phyloP scores from a whole-genome alignment of 1,140 invertebrate species.

The Spodoptera litura region DNA sequence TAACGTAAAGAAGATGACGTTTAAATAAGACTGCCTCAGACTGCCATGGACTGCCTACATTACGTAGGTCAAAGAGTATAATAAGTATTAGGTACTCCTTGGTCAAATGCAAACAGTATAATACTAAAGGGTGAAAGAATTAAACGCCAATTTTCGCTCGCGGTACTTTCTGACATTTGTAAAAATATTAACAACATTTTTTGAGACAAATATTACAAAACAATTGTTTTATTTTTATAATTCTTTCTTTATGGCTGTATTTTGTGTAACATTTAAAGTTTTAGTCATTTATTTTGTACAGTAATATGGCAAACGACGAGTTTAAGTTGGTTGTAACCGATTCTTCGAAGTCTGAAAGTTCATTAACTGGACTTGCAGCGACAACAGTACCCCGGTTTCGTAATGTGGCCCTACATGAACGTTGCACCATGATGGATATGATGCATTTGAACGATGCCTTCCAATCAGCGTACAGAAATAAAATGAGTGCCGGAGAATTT shows the following conservation, averaged over 20 bases:
- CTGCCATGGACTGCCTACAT: too few relatives aligned
- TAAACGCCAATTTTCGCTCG: too few relatives aligned
- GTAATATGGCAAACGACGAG: not conserved
- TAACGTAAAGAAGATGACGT: too few relatives aligned
- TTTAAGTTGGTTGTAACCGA: not conserved
- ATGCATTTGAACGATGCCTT: conserved; percentile 75
- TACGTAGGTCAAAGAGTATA: too few relatives aligned
- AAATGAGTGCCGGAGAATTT: conserved; percentile 70
- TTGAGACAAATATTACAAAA: not conserved
- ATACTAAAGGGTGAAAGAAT: too few relatives aligned
- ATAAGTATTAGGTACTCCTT: too few relatives aligned
- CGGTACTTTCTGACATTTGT: too few relatives aligned
- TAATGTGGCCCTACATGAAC: conserved; percentile 75
- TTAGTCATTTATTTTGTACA: not conserved
- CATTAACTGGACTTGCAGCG: not conserved
- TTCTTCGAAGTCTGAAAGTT: not conserved
- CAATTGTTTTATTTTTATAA: not conserved
- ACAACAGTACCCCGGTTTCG: conserved; percentile 49
- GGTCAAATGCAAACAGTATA: too few relatives aligned
- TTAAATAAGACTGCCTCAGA: too few relatives aligned
- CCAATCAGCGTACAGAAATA: conserved; percentile 64
- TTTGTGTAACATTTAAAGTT: not conserved
- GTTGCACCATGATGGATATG: conserved; percentile 75
- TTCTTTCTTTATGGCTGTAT: not conserved
- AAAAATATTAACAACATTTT: too few relatives aligned